Conservation (phyloP, 2,797 vertebrate genomes). For the Cossypha polioptera region DNA sequence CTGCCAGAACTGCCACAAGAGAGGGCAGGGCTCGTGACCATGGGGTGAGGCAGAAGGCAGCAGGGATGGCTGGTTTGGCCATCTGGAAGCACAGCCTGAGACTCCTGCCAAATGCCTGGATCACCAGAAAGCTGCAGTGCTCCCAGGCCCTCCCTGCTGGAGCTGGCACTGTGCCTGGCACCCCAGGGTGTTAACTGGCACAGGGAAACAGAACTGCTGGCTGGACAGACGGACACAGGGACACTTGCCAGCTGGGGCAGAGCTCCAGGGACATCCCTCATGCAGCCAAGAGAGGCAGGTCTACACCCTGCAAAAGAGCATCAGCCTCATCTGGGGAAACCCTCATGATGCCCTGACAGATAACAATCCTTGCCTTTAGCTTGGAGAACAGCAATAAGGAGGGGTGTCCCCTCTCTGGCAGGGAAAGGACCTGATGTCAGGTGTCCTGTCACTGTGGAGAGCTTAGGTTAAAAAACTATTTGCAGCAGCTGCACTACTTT, state of each 20-base stretch:
- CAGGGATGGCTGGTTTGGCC: neutral
- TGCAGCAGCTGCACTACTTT: neutral
- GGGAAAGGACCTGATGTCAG: neutral
- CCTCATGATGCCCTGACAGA: neutral
- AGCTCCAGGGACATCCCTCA: neutral
- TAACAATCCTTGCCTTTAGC: neutral
- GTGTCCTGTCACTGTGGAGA: neutral
- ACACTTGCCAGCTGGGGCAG: neutral
- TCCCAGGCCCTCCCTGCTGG: neutral
- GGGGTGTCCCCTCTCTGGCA: neutral
- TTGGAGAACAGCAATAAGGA: neutral
- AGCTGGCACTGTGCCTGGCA: neutral
- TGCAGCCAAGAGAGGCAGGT: neutral
- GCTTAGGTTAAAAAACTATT: neutral
- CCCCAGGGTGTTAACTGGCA: neutral
- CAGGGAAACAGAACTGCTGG: neutral
- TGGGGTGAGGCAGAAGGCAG: neutral
- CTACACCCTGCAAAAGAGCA: neutral
- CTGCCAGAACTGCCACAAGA: neutral
- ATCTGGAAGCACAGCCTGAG: neutral
- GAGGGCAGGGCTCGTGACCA: fast-evolving
- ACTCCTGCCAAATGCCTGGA: neutral
- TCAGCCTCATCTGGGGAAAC: neutral
- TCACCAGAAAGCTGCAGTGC: neutral
- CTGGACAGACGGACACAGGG: neutral